Base-by-base conservation (phyloP, 2,113 vertebrate genomes). In the Strix uralensis region DNA sequence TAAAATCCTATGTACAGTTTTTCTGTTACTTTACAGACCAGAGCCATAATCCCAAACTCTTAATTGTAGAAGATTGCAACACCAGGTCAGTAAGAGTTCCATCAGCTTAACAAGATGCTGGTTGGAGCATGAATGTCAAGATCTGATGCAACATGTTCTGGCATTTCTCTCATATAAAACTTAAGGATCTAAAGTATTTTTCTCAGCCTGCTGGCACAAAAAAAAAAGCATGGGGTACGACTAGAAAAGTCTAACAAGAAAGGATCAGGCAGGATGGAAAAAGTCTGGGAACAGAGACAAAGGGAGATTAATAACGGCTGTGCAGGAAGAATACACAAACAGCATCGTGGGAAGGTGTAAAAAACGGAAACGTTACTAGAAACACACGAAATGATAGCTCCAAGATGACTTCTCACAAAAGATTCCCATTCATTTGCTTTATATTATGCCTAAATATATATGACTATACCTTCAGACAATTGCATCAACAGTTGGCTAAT, bases 401-500 rank as follows among this genome's bases (percentile, higher is more conserved):
- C 42, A 86, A 65, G 46, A 49, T 22, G 12, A 67, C 19, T 92
- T 59, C 51, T 51, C 47, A 36, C 46, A 80, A 86, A 29, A 14
- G 66, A 66, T 47, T 82, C 46, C n/a, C 13, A 32, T 40, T 90
- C 2, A 30, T 92, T 83, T 90, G 21, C 26, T 83, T 92, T 79
- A 59, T 17, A 44, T 38, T 71, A 62, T 18, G 65, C 26, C 46
- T 61, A 92, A 88, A 63, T 16, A 29, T 12, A 51, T 5, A 2
- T 25, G 21, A 49, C 22, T 47, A n/a, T 16, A 30, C 9, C 32
- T 91, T 62, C 25, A 85, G 22, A 36, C n/a, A 81, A 62, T 2
- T 85, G 42, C 71, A 90, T 65, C 70, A 88, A 94, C 59, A 86
- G 30, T 7, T 87, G 54, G 83, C 66, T 85, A 87, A 86, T 59